These are phyloP conservation scores for pig (Sus scrofa) DNA, from an alignment of 2,113 vertebrate genomes.

Conservation along the genomic window T2T-Sscrofa CM000826.6:38848501-38849000, in stretches of 20 bases:
- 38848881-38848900: no score
- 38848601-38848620: conserved; percentile 7
- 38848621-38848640: conserved; percentile 39
- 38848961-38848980: no score
- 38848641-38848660: conserved; percentile 59
- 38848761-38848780: conserved; percentile 61
- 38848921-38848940: no score
- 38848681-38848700: conserved; percentile 56
- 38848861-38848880: no score
- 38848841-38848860: no score
- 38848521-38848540: not conserved
- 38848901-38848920: no score
- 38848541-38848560: not conserved
- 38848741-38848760: not conserved
- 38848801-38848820: not conserved
- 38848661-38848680: conserved; percentile 36
- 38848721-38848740: conserved; percentile 53
- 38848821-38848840: not conserved
- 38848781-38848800: conserved; percentile 51
- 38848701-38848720: conserved; percentile 49
- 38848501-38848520: not conserved
- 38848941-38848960: no score
- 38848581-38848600: conserved; percentile 26
- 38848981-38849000: not conserved
- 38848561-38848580: not conserved